A percentile compares a stretch with the other conserved stretches of the same genome.
Conservation (phyloP, 2,888 invertebrate genomes). For the Phasia obesa region DNA sequence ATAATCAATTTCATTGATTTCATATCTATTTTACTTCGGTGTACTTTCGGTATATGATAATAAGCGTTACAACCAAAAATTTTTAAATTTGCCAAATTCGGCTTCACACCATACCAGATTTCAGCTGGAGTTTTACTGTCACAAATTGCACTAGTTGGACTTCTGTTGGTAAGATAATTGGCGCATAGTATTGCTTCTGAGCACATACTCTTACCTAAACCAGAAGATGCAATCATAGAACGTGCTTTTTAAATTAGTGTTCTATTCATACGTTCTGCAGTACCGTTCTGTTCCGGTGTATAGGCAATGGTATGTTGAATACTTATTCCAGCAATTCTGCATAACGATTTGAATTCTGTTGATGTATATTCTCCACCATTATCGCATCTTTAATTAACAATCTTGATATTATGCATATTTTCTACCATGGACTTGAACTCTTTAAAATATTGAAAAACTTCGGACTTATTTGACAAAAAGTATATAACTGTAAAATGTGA, state of each 20-base stretch:
- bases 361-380: constrained; percentile 5
- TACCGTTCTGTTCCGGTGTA: not conserved
- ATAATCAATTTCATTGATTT: not conserved
- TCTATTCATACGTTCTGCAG: not conserved
- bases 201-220: not conserved
- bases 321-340: constrained; percentile 2
- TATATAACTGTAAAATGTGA: not conserved
- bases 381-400: not conserved
- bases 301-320: constrained; percentile 10
- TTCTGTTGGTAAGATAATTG: not conserved
- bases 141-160: not conserved
- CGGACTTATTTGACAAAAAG: not conserved
- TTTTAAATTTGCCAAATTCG: not conserved
- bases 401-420: not conserved
- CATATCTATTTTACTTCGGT: not conserved
- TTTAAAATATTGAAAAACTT: constrained; percentile 3
- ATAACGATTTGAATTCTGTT: not conserved
- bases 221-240: not conserved
- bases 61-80: not conserved
- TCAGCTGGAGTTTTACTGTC: not conserved
- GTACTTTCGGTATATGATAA: not conserved
- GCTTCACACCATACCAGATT: not conserved
- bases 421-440: not conserved
- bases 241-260: not conserved
- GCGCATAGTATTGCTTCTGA: not conserved